A percentile compares a stretch with the other conserved stretches of the same genome.
Evolutionary conservation across 2,888 invertebrate genomes (phyloP).

Genomic region (Nymphalis urticae): DNA sequence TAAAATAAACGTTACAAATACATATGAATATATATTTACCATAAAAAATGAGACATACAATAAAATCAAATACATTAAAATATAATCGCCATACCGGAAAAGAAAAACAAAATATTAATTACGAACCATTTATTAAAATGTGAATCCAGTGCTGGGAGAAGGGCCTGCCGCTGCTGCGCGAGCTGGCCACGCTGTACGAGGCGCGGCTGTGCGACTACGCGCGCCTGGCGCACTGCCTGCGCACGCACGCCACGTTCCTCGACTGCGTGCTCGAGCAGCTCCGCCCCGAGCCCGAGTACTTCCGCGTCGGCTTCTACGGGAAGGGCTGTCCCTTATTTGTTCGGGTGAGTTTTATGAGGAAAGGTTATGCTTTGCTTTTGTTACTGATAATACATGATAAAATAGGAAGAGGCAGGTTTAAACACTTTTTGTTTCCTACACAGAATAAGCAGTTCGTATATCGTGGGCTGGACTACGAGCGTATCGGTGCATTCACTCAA

Average conservation of each 20-base stretch:
- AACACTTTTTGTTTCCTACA: background rate
- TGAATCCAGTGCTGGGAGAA: slow-evolving; percentile 95
- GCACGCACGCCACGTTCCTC: slow-evolving; percentile 93
- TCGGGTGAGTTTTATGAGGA: slow-evolving; percentile 83
- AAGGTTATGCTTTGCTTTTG: too few species aligned
- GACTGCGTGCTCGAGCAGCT: slow-evolving; percentile 94
- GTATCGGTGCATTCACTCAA: slow-evolving; percentile 96
- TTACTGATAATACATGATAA: too few species aligned
- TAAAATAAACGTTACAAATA: too few species aligned
- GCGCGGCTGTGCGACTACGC: slow-evolving; percentile 92
- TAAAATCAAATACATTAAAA: too few species aligned
- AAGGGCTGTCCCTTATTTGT: slow-evolving; percentile 96
- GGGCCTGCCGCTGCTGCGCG: slow-evolving; percentile 94
- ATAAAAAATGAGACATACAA: too few species aligned
- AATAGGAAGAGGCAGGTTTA: too few species aligned
- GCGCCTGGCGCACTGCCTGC: slow-evolving; percentile 91
- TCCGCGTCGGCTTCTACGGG: slow-evolving; percentile 97
- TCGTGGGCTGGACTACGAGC: slow-evolving; percentile 96
- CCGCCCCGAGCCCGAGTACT: slow-evolving; percentile 96
- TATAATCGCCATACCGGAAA: too few species aligned
- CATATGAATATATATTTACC: too few species aligned
- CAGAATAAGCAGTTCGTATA: slow-evolving; percentile 98
- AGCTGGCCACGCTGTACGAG: slow-evolving; percentile 93
- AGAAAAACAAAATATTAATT: too few species aligned
- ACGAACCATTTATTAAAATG: background rate